phyloP scores from a whole-genome alignment of 2,888 invertebrate species.

The Hedychridium roseum region DNA sequence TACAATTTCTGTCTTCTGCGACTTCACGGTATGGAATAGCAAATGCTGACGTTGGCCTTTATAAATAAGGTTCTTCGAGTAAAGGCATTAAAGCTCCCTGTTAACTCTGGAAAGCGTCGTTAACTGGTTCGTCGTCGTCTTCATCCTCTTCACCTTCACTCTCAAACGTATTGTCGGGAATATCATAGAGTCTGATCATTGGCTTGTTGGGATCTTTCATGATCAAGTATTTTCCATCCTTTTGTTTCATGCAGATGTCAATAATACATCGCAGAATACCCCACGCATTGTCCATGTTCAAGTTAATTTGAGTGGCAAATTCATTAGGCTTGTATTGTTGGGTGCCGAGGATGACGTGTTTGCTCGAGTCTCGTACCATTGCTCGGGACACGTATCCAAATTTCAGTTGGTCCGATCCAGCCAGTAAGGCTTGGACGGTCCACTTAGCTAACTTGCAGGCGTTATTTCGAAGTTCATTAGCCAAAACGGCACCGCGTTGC shows the following conservation, averaged over 20 bases:
- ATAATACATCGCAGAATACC: slow-evolving; percentile 96
- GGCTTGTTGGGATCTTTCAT: slow-evolving; percentile 99
- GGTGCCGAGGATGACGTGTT: slow-evolving; percentile 95
- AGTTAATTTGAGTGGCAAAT: slow-evolving; percentile 97
- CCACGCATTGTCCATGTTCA: slow-evolving; percentile 99
- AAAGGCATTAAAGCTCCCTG: no score
- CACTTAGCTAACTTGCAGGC: slow-evolving; percentile 99
- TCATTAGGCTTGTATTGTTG: slow-evolving; percentile 98
- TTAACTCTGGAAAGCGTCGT: slow-evolving; percentile 60
- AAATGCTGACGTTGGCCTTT: not conserved
- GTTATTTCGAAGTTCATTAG: slow-evolving; percentile 97
- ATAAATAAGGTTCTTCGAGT: slow-evolving; percentile 1
- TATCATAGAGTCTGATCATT: slow-evolving; percentile 95
- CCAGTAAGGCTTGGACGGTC: slow-evolving; percentile 94
- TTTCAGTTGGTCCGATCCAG: slow-evolving; percentile 97
- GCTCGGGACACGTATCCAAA: slow-evolving; percentile 98
- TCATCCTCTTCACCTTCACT: slow-evolving; percentile 93
- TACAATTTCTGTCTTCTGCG: not conserved
- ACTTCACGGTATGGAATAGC: no score
- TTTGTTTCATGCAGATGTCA: slow-evolving; percentile 96
- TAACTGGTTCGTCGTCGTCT: slow-evolving; percentile 72
- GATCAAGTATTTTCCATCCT: slow-evolving; percentile 95
- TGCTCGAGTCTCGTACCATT: slow-evolving; percentile 91
- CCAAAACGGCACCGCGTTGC: slow-evolving; percentile 97
- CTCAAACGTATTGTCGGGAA: slow-evolving; percentile 98